Evolutionary conservation across 2,113 vertebrate species (phyloP), one percentile per base, ranked within the genome.

Genomic region (Chaenogobius annularis): DNA sequence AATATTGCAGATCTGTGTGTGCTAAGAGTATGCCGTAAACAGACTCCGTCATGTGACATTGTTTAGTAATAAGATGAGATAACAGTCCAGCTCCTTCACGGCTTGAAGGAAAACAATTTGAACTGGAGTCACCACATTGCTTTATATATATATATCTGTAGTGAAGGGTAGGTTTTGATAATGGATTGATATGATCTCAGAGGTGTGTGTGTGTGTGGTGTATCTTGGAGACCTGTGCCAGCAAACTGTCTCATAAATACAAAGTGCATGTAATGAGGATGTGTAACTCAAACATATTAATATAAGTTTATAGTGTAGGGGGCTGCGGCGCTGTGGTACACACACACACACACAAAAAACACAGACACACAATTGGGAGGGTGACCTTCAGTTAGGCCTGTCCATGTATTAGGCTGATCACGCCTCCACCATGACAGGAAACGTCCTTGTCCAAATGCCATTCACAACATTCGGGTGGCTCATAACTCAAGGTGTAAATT

Each of bases 351-450:
- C 72, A 46, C 67, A 65, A 31, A 43, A 54, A 70, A 46, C 67
- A 65, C 68, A 20, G 59, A 31, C 47, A 54, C 79, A 48, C 26
- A 82, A 73, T 58, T 17, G 12, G 54, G 67, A 64, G 68, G 69
- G 77, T 72, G 78, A 87, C 88, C 86, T 85, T 85, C 85, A 88
- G 70, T 85, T 72, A 52, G 74, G 72, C 70, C 23, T 14, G 79
- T 74, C 69, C 66, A 76, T 80, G 80, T 78, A 81, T 87, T 78
- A 76, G 50, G 67, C 56, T 80, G 77, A 88, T 88, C 78, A 67
- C 76, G 69, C 69, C 63, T 19, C 59, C 72, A 79, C 81, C 84
- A 73, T 61, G 68, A 68, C 58, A 83, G 13, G 26, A 35, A 83
- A 78, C 67, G 79, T 74, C 71, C 78, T 55, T 75, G 72, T 68